Evolutionary conservation across 2,797 vertebrate species (phyloP), one percentile per base, ranked within the genome.

Genomic region (Strix occidentalis): DNA sequence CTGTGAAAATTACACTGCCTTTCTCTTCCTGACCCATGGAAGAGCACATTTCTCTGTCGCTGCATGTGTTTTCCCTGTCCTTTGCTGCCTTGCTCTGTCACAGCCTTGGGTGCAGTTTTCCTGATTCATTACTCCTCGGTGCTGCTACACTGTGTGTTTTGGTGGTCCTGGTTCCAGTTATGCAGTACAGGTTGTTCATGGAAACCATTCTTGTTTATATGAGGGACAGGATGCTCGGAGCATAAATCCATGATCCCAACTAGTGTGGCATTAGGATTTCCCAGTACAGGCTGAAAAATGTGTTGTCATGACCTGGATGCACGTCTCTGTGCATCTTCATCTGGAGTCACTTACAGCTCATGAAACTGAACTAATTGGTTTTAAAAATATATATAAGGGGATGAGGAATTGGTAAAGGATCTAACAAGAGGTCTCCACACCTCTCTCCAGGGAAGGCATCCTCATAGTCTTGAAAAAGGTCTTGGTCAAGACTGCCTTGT

Each of bases 241-340:
- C n/a, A 31, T 45, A 76, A 74, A 81, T 91, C 87, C 50, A 7
- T 76, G n/a, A 57, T 60, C 46, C 58, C 7, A 3, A 7, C 35
- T 48, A 3, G 56, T 50, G 65, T 93, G 79, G 9, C 65, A 4
- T 33, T 29, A 18, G 35, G 35, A 46, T 26, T 93, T 85, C 13
- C 25, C 35, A 28, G 53, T 20, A 57, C 33, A 54, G 48, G 33
- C 31, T 70, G 82, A 12, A 39, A 39, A 54, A 54, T 48, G 35
- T 25, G 41, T n/a, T 5, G 0, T 48, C 0, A 0, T 70, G 51
- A 70, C 45, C 68, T 64, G 60, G 19, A 70, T 9, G 3, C 2
- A 7, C 17, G 15, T 79, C 54, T 86, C 26, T 16, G 5, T 69
- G 31, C 39, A 17, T 75, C 56, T 87, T 85, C 39, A 48, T 50